Evolutionary conservation across 2,797 vertebrate genomes (phyloP).

Genomic region (Danio tinwini): DNA sequence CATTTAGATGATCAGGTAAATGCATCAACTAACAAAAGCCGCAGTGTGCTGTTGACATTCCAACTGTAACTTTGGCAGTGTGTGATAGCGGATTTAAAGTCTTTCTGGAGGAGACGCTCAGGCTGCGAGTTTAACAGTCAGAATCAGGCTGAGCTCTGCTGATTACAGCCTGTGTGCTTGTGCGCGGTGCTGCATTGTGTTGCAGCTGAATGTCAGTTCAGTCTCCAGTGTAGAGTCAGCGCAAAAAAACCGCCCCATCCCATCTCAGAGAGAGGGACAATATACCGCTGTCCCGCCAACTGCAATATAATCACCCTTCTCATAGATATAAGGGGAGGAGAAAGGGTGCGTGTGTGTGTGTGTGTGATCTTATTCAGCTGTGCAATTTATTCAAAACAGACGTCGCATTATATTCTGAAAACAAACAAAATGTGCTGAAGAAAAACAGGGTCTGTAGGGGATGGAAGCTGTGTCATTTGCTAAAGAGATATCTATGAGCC

Average conservation of each 20-base stretch:
- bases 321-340: constrained; percentile 6
- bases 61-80: not conserved
- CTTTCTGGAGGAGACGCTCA: not conserved
- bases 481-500: not conserved
- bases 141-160: constrained; percentile 12
- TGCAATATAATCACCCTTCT: constrained; percentile 23
- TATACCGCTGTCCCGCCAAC: constrained; percentile 1
- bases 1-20: constrained; percentile 9
- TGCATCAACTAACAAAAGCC: not conserved
- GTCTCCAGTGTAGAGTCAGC: constrained; percentile 22
- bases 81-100: not conserved
- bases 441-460: not conserved
- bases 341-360: not conserved
- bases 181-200: constrained; percentile 2
- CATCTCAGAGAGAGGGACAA: constrained; percentile 15
- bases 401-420: not conserved
- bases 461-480: not conserved
- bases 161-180: constrained; percentile 16
- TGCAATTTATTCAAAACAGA: not conserved
- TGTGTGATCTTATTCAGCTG: not conserved
- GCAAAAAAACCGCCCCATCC: constrained; percentile 14
- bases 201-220: constrained; percentile 23
- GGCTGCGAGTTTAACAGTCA: constrained; percentile 13
- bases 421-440: not conserved
- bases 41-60: constrained; percentile 1